Base-by-base conservation (phyloP, 2,113 vertebrate genomes). In the rat (Rattus norvegicus) region DNA sequence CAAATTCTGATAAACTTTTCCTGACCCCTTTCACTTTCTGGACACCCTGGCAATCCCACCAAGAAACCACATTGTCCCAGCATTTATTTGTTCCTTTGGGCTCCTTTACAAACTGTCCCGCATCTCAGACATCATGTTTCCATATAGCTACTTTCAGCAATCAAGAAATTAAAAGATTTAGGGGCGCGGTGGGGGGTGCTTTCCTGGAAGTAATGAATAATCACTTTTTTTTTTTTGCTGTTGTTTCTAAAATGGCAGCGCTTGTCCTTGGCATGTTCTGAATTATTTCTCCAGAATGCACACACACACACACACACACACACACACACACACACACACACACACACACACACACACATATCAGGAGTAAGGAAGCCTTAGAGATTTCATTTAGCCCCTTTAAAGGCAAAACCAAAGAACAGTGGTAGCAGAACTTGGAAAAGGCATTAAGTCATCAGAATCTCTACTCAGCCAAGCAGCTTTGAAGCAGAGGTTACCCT, bases 121-220 rank as follows among this genome's bases (percentile, higher is more conserved):
- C 86, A 98, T 98, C 97, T 97, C 95, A 98, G 91, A 97, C 70
- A 39, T 93, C 95, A 92, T 96, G 88, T 97, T 98, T 98, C 98
- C 95, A 96, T 80, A 85, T 94, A 97, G 39, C 56, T 92, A 97
- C 95, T 98, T 98, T 95, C 98, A 98, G 98, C 94, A 98, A 98
- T 97, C 96, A 97, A 98, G 97, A 95, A 98, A 98, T 98, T 98
- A 98, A 98, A 98, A 98, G 91, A 97, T 97, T 95, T 98, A 97
- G 30, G 12, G 6, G 5, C 1, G 7, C 6, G 24, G 36, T 36
- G 12, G 63, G 94, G 75, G 65, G 75, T 93, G 89, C 95, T 97
- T 96, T 98, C 92, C 65, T 67, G 65, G 65, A 67, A 67, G 65
- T 28, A 67, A 28, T 67, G 65, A 33, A 98, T 98, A 97, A 95